Conservation (phyloP, 2,888 invertebrate genomes). For the Lithophane ornitopus region DNA sequence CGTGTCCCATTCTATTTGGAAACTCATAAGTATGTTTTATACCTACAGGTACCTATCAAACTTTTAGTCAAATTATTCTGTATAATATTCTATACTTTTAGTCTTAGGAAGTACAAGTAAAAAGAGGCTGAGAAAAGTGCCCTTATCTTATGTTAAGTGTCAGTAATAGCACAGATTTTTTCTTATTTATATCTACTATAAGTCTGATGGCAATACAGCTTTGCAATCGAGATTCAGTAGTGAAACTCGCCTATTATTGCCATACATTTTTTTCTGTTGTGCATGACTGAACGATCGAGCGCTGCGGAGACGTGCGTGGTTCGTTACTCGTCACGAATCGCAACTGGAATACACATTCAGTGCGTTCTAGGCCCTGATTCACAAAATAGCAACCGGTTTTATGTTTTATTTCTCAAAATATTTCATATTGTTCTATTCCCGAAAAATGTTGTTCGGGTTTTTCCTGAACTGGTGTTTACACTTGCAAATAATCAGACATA, state of each 20-base stretch:
- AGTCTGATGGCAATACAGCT: not conserved
- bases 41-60: not conserved
- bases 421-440: constrained; percentile 1
- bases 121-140: not conserved
- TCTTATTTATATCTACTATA: constrained; percentile 1
- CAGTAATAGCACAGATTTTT: not conserved
- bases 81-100: not conserved
- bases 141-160: not conserved
- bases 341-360: constrained; percentile 70
- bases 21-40: no score
- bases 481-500: not conserved
- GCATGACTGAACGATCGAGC: constrained; percentile 52
- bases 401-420: constrained; percentile 30
- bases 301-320: constrained; percentile 72
- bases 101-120: not conserved
- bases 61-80: not conserved
- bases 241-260: constrained; percentile 34
- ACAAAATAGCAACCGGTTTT: constrained; percentile 35
- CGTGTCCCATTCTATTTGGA: no score
- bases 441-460: not conserved
- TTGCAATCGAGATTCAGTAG: constrained; percentile 17
- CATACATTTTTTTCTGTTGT: constrained; percentile 47
- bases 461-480: not conserved
- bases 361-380: constrained; percentile 55
- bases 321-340: constrained; percentile 79